Evolutionary conservation across 2,797 vertebrate genomes (phyloP).

Genomic region (Squalus acanthias): DNA sequence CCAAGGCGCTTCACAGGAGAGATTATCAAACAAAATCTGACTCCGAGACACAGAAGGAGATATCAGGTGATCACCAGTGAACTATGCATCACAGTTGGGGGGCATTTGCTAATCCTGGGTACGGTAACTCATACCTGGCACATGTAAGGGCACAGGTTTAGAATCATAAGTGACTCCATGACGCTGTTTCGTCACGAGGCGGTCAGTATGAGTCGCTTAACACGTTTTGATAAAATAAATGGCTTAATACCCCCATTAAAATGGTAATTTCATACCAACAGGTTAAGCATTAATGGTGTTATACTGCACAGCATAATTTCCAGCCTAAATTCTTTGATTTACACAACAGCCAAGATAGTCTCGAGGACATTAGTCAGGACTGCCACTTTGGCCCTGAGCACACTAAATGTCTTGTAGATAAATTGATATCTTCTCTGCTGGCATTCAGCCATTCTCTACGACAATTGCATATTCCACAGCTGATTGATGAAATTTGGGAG

Average conservation of each 20-base stretch:
- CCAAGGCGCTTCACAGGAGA: too few relatives aligned
- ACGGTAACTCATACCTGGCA: neutral
- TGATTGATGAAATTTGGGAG: neutral
- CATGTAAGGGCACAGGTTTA: neutral
- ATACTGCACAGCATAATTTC: neutral
- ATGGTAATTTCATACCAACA: neutral
- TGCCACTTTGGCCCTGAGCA: neutral
- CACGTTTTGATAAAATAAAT: neutral
- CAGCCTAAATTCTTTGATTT: neutral
- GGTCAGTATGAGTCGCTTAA: neutral
- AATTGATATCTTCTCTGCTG: neutral
- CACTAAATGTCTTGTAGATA: neutral
- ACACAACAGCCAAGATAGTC: neutral
- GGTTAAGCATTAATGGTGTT: neutral
- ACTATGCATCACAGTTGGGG: neutral
- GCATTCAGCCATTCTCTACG: neutral
- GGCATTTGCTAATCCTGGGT: neutral
- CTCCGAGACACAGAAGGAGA: too few relatives aligned
- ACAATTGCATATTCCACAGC: neutral
- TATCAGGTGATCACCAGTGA: neutral
- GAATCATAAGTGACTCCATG: neutral
- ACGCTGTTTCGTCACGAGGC: neutral
- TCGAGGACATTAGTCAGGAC: neutral
- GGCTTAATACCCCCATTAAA: neutral
- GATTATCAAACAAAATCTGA: too few relatives aligned